phyloP scores from a whole-genome alignment of 2,797 vertebrate species.

The Phrynocephalus guinanensis region DNA sequence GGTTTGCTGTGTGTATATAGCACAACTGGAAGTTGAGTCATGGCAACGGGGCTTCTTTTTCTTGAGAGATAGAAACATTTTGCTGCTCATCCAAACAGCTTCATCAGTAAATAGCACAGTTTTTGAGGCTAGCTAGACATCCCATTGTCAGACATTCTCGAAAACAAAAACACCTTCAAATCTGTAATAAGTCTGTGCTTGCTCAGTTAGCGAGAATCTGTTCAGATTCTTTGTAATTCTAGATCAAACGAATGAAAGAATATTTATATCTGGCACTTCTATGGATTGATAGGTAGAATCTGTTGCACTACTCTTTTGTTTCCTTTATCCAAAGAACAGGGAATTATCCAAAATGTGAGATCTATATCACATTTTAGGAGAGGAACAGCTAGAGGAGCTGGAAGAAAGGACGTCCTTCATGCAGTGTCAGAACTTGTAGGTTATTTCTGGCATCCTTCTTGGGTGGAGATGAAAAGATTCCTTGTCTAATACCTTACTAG shows the following conservation, averaged over 20 bases:
- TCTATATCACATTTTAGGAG: background rate
- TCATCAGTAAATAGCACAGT: too few species aligned
- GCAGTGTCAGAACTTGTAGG: background rate
- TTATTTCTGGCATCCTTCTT: background rate
- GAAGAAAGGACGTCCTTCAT: background rate
- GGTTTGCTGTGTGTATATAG: background rate
- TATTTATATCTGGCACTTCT: background rate
- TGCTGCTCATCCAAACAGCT: too few species aligned
- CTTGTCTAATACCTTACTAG: background rate
- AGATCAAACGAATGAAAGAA: background rate
- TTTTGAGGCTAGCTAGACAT: background rate
- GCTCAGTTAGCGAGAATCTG: too few species aligned
- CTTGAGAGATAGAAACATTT: too few species aligned
- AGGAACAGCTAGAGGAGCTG: background rate
- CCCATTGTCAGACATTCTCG: background rate
- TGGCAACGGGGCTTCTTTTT: too few species aligned
- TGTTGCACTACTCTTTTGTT: background rate
- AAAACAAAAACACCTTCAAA: background rate
- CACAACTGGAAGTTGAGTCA: background rate
- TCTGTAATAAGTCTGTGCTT: background rate
- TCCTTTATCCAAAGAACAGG: background rate
- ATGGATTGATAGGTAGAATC: background rate
- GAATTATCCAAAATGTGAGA: too few species aligned
- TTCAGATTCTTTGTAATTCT: background rate
- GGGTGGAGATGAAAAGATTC: background rate